These are phyloP conservation scores for Anastrepha obliqua DNA, from an alignment of 1,140 invertebrate genomes.

Conservation along the genomic window DNA sequence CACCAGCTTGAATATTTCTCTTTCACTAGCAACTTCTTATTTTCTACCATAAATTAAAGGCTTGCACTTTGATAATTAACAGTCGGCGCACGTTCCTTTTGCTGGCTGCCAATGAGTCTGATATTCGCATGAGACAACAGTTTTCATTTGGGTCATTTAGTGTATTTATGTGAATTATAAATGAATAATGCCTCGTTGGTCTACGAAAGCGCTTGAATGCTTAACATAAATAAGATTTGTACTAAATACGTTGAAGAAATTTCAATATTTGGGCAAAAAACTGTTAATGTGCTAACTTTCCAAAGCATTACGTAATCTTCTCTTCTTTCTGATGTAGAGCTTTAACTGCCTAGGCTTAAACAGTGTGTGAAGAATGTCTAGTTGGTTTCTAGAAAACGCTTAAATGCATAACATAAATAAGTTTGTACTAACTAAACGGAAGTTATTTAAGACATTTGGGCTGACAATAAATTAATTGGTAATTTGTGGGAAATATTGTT, in stretches of 20 bases:
- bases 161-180: neutral
- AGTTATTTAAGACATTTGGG: too few species aligned
- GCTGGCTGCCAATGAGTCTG: constrained; percentile 4
- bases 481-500: too few species aligned
- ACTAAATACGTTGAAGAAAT: neutral
- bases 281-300: too few species aligned
- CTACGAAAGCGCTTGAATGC: neutral
- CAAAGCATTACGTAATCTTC: too few species aligned
- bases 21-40: neutral
- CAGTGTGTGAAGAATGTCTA: too few species aligned
- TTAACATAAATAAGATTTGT: neutral
- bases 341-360: too few species aligned
- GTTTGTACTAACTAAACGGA: too few species aligned
- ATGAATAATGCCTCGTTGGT: neutral
- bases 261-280: neutral
- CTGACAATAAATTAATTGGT: too few species aligned
- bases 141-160: neutral
- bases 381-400: too few species aligned
- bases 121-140: neutral
- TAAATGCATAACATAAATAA: too few species aligned
- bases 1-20: neutral
- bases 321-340: too few species aligned
- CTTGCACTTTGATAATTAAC: neutral
- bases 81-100: neutral
- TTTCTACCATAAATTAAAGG: neutral